Base-by-base conservation (phyloP, 2,888 invertebrate genomes). In the Lydus trimaculatus region DNA sequence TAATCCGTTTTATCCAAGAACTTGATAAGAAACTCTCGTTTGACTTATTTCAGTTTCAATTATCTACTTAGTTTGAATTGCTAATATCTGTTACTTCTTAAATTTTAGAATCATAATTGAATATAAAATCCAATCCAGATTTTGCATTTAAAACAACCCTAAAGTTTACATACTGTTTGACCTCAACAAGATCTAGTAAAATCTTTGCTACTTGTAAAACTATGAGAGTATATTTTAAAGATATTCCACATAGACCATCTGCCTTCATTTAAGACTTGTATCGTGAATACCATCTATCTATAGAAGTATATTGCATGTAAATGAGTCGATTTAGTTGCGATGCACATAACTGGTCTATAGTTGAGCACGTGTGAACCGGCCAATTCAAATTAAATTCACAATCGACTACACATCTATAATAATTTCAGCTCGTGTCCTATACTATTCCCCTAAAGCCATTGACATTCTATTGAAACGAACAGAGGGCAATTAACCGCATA, bases 401-500 rank as follows among this genome's bases (percentile, higher is more conserved):
- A 73, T 71, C 73, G 73, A 58, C 65, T 66, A 64, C 73, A 73
- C 75, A 73, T 71, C 71, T 60, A 69, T 70, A 73, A 75, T 73
- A 76, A 75, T 76, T 72, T 67, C 63, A 58, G 63, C 66, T 58
- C 66, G 64, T 63, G 63, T 60, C 67, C 71, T 64, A 69, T 64
- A 72, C 75, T 15, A 25, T 23, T 3, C 25, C 52, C 13, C 4
- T 23, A n/a, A 13, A 28, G 25, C 70, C 72, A 78, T 78, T 77
- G 77, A 73, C 76, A 76, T 79, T 77, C 76, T 67, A 73, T 74
- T 66, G 75, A 73, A 71, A 73, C 64, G 69, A 70, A 72, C 70
- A 65, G 69, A 13, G 48, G 75, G 75, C 75, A 75, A 77, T 76
- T 74, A 72, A 72, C 68, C 69, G 70, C 76, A 74, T 71, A 76